Evolutionary conservation across 1,140 invertebrate genomes (phyloP).

Genomic region (Drosophila pandora): DNA sequence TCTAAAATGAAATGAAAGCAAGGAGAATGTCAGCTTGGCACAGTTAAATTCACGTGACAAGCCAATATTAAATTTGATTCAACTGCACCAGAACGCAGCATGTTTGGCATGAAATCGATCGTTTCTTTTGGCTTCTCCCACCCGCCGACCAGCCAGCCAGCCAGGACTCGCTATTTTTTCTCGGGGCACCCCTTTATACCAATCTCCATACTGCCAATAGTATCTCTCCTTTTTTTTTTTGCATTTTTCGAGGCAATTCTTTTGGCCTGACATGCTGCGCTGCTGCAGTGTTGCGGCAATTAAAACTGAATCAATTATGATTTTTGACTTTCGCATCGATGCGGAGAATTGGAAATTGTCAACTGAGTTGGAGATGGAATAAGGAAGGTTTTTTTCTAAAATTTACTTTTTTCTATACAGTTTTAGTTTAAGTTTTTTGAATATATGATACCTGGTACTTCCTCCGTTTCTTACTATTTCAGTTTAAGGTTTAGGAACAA

Average conservation of each 20-base stretch:
- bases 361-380: conserved; percentile 18
- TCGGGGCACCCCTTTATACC: conserved; percentile 4
- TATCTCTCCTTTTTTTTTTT: conserved; percentile 6
- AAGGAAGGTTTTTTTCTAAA: too few relatives aligned
- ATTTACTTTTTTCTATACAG: too few relatives aligned
- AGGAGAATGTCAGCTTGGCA: conserved; percentile 53
- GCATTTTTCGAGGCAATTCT: neutral
- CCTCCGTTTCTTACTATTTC: too few relatives aligned
- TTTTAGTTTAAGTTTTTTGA: too few relatives aligned
- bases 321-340: conserved; percentile 64
- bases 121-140: conserved; percentile 40
- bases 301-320: conserved; percentile 80
- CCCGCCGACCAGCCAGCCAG: conserved; percentile 43
- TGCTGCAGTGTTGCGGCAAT: conserved; percentile 55
- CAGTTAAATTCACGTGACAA: conserved; percentile 78
- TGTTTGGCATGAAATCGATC: conserved; percentile 67
- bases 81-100: conserved; percentile 35
- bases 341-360: conserved; percentile 51
- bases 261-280: conserved; percentile 1
- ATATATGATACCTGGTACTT: too few relatives aligned
- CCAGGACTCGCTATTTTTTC: neutral
- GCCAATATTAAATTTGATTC: conserved; percentile 78
- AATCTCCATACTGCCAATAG: conserved; percentile 1
- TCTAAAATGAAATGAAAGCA: conserved; percentile 55
- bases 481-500: too few relatives aligned